Evolutionary conservation across 2,113 vertebrate species (phyloP), one percentile per base, ranked within the genome.

Genomic region (Cnemophilus loriae): DNA sequence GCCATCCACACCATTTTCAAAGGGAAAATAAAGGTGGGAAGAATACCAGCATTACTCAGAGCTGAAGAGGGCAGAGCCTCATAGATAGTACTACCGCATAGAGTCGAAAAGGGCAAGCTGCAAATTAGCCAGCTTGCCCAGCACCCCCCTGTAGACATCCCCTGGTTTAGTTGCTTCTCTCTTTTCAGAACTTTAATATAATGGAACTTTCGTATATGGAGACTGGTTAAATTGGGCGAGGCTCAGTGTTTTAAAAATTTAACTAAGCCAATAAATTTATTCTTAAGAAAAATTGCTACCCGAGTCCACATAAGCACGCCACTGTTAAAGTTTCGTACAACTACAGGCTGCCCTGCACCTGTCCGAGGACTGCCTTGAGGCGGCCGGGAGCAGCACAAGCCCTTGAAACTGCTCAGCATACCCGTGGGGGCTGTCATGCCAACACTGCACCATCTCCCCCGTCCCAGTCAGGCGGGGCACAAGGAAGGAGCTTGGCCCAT

Each of bases 391-490:
- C 13, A 30, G 10, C 41, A 63, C 16, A 30, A 16, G 9, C 6
- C 16, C 33, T 5, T 1, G 0, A 2, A 32, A 12, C 23, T 37
- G 26, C 53, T 21, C 2, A 5, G 46, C 6, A 3, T 24, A 19
- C 13, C 16, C 0, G 0, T 16, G 37, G 27, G 9, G 12, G 7
- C 32, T 46, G 42, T 28, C 1, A 0, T 33, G n/a, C 42, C 50
- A n/a, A 16, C 2, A 0, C 35, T 3, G 1, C 3, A 0, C 24
- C 14, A 9, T 6, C 6, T 16, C 7, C 9, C 20, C 23, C 0
- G 0, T 7, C 55, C 24, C 0, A 0, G 11, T 30, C 32, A 0
- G 0, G 4, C 16, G 13, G 3, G 18, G 18, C 23, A 24, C 30
- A 11, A 20, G 17, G 14, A 28, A 42, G 27, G 8, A 2, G 0